phyloP scores from a whole-genome alignment of 1,140 invertebrate genomes.

The Brachionus angularis region DNA sequence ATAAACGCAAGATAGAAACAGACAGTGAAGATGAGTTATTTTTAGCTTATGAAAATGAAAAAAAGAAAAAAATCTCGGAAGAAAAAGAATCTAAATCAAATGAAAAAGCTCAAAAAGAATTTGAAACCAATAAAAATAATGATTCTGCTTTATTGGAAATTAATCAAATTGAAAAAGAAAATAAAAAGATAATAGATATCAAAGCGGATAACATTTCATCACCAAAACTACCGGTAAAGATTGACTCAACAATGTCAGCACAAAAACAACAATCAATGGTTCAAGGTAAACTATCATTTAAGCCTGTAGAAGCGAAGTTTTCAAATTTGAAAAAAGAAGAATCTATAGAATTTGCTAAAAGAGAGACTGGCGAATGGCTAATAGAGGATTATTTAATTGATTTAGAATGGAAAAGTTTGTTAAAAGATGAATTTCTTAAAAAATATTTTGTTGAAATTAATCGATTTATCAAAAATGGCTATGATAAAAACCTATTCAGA shows the following conservation, averaged over 20 bases:
- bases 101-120: neutral
- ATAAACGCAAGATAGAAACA: slow-evolving; percentile 13
- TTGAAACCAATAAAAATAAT: neutral
- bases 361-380: neutral
- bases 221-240: neutral
- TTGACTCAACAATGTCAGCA: neutral
- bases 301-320: neutral
- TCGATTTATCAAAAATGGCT: slow-evolving; percentile 19
- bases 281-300: slow-evolving; percentile 16
- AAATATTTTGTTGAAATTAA: slow-evolving; percentile 34
- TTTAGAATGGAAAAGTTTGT: neutral
- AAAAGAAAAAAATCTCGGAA: slow-evolving; percentile 1
- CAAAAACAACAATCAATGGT: neutral
- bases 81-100: neutral
- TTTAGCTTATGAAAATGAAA: neutral
- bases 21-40: slow-evolving; percentile 17
- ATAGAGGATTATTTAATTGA: slow-evolving; percentile 22
- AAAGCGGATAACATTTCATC: neutral
- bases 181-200: slow-evolving; percentile 10
- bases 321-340: neutral
- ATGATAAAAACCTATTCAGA: neutral
- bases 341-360: too few relatives aligned
- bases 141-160: too few relatives aligned
- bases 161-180: too few relatives aligned
- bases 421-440: slow-evolving; percentile 30